Conservation (phyloP, 2,113 vertebrate species). For the Neotoma lepida region DNA sequence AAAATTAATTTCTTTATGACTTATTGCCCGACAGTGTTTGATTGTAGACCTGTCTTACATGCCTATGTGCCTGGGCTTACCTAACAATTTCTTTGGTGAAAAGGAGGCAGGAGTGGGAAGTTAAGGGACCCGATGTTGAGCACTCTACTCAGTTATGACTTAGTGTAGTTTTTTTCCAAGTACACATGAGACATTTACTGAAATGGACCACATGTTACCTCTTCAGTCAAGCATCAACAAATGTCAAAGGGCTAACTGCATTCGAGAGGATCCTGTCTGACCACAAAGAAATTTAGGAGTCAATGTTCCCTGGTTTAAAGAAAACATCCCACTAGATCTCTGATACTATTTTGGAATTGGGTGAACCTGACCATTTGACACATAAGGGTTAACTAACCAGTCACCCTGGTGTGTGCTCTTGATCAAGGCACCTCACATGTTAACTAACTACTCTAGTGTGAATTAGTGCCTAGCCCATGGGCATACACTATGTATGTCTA, state of each 20-base stretch:
- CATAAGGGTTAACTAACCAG: background rate
- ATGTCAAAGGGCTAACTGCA: background rate
- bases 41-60: background rate
- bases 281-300: slow-evolving; percentile 28
- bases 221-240: background rate
- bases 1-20: background rate
- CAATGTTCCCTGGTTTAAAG: background rate
- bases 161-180: background rate
- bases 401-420: background rate
- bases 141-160: background rate
- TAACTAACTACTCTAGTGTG: background rate
- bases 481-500: background rate
- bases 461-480: background rate
- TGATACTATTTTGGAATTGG: slow-evolving; percentile 25
- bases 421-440: background rate
- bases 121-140: background rate
- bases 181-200: background rate
- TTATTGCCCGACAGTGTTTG: background rate
- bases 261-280: background rate
- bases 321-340: background rate
- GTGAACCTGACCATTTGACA: background rate
- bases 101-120: background rate
- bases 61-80: background rate
- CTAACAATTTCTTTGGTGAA: background rate
- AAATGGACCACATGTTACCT: background rate